A percentile compares a stretch with the other conserved stretches of the same genome.
Evolutionary conservation across 2,888 invertebrate genomes (phyloP).

Genomic region (Sceliomorpha sp.): DNA sequence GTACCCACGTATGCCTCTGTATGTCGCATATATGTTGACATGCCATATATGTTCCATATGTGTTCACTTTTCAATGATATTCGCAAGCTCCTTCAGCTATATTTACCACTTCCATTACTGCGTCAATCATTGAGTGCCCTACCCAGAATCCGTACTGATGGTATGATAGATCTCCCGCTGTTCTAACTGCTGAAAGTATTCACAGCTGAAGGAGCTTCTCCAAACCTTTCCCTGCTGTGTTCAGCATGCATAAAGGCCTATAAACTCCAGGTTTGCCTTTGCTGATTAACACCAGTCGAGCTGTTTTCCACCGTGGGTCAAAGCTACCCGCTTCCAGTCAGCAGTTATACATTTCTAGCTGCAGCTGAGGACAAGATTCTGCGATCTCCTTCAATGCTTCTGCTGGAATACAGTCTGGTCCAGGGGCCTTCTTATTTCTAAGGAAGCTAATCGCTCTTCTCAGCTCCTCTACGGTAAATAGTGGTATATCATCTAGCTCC

Average conservation of each 20-base stretch:
- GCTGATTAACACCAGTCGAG: slow-evolving; percentile 2
- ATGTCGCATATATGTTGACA: no score
- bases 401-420: slow-evolving; percentile 56
- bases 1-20: no score
- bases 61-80: no score
- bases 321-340: slow-evolving; percentile 35
- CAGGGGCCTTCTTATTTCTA: slow-evolving; percentile 53
- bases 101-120: slow-evolving; percentile 34
- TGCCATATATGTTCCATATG: no score
- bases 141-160: slow-evolving; percentile 48
- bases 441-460: slow-evolving; percentile 18
- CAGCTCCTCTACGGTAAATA: slow-evolving; percentile 42
- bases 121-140: slow-evolving; percentile 44
- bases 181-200: slow-evolving; percentile 29
- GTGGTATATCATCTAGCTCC: neutral
- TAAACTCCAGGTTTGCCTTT: neutral
- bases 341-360: slow-evolving; percentile 16
- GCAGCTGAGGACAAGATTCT: slow-evolving; percentile 28
- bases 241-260: slow-evolving; percentile 2
- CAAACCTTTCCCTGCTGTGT: neutral
- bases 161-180: slow-evolving; percentile 46
- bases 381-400: slow-evolving; percentile 49
- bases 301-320: slow-evolving; percentile 47
- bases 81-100: no score
- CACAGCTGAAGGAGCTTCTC: slow-evolving; percentile 20